Base-by-base conservation (phyloP, 2,797 vertebrate genomes). In the Anguilla marmorata region DNA sequence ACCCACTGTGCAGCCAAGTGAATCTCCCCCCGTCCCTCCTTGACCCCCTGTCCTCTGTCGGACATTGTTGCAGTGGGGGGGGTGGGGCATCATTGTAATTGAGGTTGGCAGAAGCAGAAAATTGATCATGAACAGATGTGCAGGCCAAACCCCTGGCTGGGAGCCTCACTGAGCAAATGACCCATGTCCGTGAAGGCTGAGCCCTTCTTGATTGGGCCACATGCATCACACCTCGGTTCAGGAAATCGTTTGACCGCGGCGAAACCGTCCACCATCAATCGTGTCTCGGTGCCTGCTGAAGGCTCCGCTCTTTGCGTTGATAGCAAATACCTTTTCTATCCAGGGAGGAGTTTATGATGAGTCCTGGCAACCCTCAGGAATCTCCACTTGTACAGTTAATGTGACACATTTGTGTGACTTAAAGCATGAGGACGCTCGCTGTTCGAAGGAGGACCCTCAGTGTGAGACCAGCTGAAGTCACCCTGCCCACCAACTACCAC, bases 41-140 rank as follows among this genome's bases (percentile, higher is more conserved):
- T 58, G 60, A 69, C 79, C 58, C 54, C 14, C 54, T 41, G 84
- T 85, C 84, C 56, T 60, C 33, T 45, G 66, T 8, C n/a, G 6
- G 86, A 84, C 45, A 76, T 2, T 66, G 24, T 89, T n/a, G 37
- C 45, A 80, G 86, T n/a, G 3, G 37, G 85, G 33, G 33, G 33
- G 27, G 33, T 30, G 33, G 86, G 60, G 74, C 83, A 69, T n/a
- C 12, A 9, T 0, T 86, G 48, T 88, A 88, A 89, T 89, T 54
- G 87, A 87, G 85, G 85, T 30, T 85, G 87, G 87, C 86, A 88
- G 86, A 87, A 82, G 86, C 50, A 41, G 84, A 88, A 90, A 87
- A 89, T 86, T 56, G 83, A 89, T 89, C 90, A 80, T 79, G 84
- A 37, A 76, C 84, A 58, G 66, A 27, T 1, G 24, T 60, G 82